These are phyloP conservation scores for Melanotaenia trifasciata DNA, from an alignment of 2,797 vertebrate species.

Conservation along the genomic window DNA sequence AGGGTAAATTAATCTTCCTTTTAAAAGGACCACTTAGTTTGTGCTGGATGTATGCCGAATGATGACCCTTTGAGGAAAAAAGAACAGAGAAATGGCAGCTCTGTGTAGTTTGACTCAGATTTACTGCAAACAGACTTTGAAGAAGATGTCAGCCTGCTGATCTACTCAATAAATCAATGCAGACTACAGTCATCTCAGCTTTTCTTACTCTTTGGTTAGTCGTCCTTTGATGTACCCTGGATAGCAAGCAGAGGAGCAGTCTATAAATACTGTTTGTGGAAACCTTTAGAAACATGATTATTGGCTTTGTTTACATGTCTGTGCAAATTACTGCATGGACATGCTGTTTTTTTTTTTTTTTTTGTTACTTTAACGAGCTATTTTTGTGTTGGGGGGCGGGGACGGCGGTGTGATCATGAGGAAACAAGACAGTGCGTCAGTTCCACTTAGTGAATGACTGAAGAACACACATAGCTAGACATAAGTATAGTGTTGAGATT, in stretches of 20 bases:
- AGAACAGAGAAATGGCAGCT: constrained; percentile 54
- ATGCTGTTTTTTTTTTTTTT: neutral
- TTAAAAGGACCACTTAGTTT: constrained; percentile 29
- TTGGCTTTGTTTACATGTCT: constrained; percentile 26
- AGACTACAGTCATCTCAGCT: constrained; percentile 28
- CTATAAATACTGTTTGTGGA: constrained; percentile 24
- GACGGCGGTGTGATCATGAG: neutral
- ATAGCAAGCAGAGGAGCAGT: constrained; percentile 15
- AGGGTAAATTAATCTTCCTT: constrained; percentile 34
- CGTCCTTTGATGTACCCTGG: constrained; percentile 53
- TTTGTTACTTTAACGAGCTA: neutral
- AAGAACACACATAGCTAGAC: neutral
- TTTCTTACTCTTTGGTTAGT: constrained; percentile 40
- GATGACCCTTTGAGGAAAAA: constrained; percentile 36
- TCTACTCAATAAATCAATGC: constrained; percentile 56
- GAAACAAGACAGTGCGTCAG: neutral
- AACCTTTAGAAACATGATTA: constrained; percentile 25
- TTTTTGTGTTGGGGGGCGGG: neutral
- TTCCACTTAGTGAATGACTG: neutral
- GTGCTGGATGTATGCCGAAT: constrained; percentile 12
- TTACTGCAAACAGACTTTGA: constrained; percentile 63
- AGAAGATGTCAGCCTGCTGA: constrained; percentile 60
- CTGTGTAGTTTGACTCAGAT: constrained; percentile 63
- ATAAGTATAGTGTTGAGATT: neutral
- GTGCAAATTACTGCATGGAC: neutral